Evolutionary conservation across 2,888 invertebrate genomes (phyloP).

Genomic region (Orthosia gothica): DNA sequence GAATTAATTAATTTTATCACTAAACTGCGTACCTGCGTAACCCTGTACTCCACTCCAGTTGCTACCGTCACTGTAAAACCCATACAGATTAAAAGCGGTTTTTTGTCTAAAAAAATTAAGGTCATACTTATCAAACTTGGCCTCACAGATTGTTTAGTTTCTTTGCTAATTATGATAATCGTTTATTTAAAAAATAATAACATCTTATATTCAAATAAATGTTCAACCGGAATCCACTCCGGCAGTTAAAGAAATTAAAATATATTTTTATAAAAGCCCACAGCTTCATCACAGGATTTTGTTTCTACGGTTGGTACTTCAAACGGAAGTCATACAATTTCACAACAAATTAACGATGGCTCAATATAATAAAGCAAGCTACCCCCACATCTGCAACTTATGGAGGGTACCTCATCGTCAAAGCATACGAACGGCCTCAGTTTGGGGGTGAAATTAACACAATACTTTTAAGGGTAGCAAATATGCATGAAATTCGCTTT

Average conservation of each 20-base stretch:
- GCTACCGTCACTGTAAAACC: not conserved
- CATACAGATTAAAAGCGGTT: not conserved
- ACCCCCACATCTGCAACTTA: conserved; percentile 37
- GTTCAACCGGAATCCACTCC: not conserved
- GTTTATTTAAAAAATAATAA: no score
- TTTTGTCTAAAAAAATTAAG: not conserved
- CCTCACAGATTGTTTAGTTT: no score
- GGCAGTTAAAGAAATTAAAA: no score
- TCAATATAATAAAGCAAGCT: conserved; percentile 14
- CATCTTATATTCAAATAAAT: no score
- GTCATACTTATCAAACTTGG: not conserved
- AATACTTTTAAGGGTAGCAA: conserved; percentile 81
- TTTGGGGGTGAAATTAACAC: conserved; percentile 78
- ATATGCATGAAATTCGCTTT: conserved; percentile 79
- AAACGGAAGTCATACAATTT: not conserved
- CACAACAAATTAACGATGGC: conserved; percentile 5
- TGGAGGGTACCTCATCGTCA: conserved; percentile 75
- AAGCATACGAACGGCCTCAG: conserved; percentile 81
- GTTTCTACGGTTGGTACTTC: not conserved
- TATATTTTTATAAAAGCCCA: not conserved
- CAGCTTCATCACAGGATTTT: not conserved
- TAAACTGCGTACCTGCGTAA: not conserved
- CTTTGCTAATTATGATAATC: no score
- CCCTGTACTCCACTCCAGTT: not conserved
- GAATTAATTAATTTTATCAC: conserved; percentile 10